A percentile compares a stretch with the other conserved stretches of the same genome.
Evolutionary conservation across 2,888 invertebrate species (phyloP).

Genomic region (Azorinus chamasolen): DNA sequence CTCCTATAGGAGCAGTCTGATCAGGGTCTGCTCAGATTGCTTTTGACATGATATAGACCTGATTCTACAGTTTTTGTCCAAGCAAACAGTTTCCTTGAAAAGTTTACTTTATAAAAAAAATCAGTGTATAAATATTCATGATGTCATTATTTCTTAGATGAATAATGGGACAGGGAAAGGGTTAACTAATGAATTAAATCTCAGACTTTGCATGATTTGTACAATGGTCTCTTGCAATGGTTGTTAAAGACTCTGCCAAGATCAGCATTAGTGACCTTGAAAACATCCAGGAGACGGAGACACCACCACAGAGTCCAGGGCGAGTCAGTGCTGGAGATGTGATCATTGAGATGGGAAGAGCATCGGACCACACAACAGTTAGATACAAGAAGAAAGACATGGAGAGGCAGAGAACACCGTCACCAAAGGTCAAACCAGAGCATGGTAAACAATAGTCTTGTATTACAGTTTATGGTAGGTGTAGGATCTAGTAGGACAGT

Average conservation of each 20-base stretch:
- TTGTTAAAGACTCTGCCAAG: constrained; percentile 85
- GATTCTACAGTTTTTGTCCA: no score
- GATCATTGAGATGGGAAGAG: constrained; percentile 53
- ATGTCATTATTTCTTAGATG: no score
- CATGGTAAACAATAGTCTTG: constrained; percentile 8
- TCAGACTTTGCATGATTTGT: no score
- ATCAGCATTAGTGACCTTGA: constrained; percentile 86
- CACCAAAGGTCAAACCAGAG: constrained; percentile 7
- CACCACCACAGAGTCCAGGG: constrained; percentile 85
- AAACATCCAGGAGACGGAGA: constrained; percentile 86
- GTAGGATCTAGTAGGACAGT: not conserved
- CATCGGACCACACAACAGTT: constrained; percentile 57
- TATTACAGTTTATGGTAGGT: not conserved
- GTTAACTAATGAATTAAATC: no score
- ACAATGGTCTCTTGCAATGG: not conserved
- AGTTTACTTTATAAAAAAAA: no score
- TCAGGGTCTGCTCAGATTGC: no score
- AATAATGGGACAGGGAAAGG: no score
- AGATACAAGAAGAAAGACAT: constrained; percentile 67
- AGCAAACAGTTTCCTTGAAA: no score
- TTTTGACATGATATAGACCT: no score
- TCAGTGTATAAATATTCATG: no score
- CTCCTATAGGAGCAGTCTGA: no score
- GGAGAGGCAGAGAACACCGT: constrained; percentile 28
- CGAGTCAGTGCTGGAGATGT: constrained; percentile 58